phyloP scores from a whole-genome alignment of 2,797 vertebrate species.

The Gallinago solitaria region DNA sequence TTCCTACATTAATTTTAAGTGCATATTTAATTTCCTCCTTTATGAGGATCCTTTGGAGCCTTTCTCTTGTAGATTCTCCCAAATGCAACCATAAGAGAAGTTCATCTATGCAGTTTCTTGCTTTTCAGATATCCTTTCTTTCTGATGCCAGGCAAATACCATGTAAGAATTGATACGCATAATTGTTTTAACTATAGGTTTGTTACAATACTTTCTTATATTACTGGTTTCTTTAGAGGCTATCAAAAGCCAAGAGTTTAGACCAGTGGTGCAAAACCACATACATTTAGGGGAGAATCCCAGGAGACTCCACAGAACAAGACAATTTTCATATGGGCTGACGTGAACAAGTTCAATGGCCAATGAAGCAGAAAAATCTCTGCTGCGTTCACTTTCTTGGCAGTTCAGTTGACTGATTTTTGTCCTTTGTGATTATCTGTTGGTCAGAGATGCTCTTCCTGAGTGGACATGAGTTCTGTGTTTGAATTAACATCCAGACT shows the following conservation, averaged over 20 bases:
- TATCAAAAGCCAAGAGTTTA: not conserved
- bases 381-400: not conserved
- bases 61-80: not conserved
- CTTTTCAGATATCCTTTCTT: not conserved
- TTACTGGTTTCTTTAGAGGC: not conserved
- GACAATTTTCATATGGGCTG: not conserved
- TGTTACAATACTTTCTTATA: not conserved
- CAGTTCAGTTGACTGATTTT: not conserved
- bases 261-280: not conserved
- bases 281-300: not conserved
- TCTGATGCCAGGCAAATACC: not conserved
- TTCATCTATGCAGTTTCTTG: not conserved
- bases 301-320: not conserved
- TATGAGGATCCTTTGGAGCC: not conserved
- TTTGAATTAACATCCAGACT: not conserved
- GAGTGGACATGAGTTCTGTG: not conserved
- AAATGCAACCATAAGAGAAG: not conserved
- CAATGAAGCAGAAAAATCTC: not conserved
- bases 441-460: not conserved
- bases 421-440: not conserved
- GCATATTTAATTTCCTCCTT: not conserved
- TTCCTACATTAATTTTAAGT: not conserved
- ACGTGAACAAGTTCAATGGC: not conserved
- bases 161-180: accelerated
- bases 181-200: not conserved